These are phyloP conservation scores for Melipona beecheii DNA, from an alignment of 2,888 invertebrate genomes.

Conservation along the genomic window DNA sequence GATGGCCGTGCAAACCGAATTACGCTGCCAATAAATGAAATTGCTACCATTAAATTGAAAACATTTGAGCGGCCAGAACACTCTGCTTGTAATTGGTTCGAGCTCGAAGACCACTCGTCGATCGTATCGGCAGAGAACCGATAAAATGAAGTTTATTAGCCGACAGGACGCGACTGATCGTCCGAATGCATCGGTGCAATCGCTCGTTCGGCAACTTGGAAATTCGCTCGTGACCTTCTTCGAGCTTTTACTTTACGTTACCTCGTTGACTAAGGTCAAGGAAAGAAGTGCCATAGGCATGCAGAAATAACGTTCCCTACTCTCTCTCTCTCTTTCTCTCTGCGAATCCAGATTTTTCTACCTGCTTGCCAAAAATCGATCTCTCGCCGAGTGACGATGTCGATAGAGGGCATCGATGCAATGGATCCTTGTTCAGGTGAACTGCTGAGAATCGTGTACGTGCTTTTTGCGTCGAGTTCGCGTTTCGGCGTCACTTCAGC, in stretches of 20 bases:
- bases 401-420: not conserved
- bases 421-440: not conserved
- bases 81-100: constrained; percentile 23
- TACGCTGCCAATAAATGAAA: constrained; percentile 14
- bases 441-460: not conserved
- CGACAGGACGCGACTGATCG: constrained; percentile 1
- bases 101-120: not conserved
- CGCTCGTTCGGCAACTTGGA: constrained; percentile 11
- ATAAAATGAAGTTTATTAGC: constrained; percentile 19
- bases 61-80: not conserved
- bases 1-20: constrained; percentile 12
- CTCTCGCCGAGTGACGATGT: not conserved
- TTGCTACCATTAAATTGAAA: constrained; percentile 19
- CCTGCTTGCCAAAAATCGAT: not conserved
- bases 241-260: not conserved
- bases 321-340: not conserved
- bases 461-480: not conserved
- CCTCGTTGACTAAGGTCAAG: constrained; percentile 25
- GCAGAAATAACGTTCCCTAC: not conserved
- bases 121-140: not conserved
- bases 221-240: constrained; percentile 3
- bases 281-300: not conserved
- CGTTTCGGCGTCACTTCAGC: not conserved
- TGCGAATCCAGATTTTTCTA: not conserved
- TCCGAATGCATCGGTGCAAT: constrained; percentile 13